These are phyloP conservation scores for Anser cygnoides DNA, from an alignment of 2,113 vertebrate species.

Conservation along the genomic window DNA sequence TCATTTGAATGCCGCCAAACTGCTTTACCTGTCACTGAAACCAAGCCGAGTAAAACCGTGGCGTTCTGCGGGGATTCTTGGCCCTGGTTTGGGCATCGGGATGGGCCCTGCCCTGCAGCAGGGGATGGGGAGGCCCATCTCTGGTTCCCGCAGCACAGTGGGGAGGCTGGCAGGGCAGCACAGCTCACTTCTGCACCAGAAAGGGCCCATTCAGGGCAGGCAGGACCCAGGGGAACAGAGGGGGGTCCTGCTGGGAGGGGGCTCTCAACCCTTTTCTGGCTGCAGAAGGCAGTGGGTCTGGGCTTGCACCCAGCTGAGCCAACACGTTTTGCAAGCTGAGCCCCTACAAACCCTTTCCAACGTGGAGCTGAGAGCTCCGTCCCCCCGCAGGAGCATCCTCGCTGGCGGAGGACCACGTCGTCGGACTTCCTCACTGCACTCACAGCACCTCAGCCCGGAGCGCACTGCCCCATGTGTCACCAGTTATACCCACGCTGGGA, in stretches of 20 bases:
- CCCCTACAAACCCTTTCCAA: neutral
- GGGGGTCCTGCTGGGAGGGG: neutral
- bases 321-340: neutral
- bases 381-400: neutral
- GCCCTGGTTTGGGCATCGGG: neutral
- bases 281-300: neutral
- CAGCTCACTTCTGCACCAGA: neutral
- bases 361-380: accelerated
- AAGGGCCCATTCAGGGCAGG: neutral
- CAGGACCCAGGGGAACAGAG: neutral
- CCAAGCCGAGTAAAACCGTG: neutral
- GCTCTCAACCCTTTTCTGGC: neutral
- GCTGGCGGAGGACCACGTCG: accelerated
- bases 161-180: neutral
- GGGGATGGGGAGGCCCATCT: too few species aligned
- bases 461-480: neutral
- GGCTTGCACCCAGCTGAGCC: accelerated
- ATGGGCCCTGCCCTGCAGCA: neutral
- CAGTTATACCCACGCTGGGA: neutral
- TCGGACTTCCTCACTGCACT: accelerated
- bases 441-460: neutral
- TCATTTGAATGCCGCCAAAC: slow-evolving; percentile 19
- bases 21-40: slow-evolving; percentile 43
- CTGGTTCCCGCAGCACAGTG: neutral
- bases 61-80: neutral